Evolutionary conservation across 2,113 vertebrate genomes (phyloP).

Genomic region (Chelonoidis abingdonii): DNA sequence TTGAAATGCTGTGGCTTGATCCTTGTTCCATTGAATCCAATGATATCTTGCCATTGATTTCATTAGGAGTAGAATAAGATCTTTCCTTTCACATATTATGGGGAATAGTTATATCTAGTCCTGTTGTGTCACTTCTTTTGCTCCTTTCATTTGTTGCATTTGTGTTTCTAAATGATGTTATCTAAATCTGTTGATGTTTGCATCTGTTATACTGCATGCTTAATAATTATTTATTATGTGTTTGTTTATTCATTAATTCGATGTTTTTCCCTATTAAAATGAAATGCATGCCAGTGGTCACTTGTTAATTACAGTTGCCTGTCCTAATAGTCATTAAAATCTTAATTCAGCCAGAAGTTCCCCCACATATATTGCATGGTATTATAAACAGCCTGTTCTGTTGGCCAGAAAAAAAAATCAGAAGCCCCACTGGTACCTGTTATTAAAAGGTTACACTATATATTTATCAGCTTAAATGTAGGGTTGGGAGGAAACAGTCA

Average conservation of each 20-base stretch:
- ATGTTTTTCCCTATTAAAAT: conserved; percentile 22
- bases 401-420: neutral
- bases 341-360: conserved; percentile 1
- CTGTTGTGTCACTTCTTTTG: neutral
- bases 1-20: neutral
- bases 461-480: neutral
- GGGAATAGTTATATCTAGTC: neutral
- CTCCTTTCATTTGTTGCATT: neutral
- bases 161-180: neutral
- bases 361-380: neutral
- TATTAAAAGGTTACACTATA: neutral
- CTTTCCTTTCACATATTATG: neutral
- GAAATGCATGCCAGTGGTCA: conserved; percentile 52
- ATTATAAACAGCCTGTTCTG: neutral
- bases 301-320: conserved; percentile 4
- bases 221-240: neutral
- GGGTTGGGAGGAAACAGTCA: neutral
- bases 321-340: conserved; percentile 17
- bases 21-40: neutral
- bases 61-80: neutral
- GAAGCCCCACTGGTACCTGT: neutral
- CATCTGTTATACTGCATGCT: neutral
- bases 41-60: neutral
- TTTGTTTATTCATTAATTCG: conserved; percentile 58
- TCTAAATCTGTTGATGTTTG: neutral